Percentiles rank a stretch among this genome's conserved stretches.
Evolutionary conservation across 2,113 vertebrate genomes (phyloP).

Genomic region (Vombatus ursinus): DNA sequence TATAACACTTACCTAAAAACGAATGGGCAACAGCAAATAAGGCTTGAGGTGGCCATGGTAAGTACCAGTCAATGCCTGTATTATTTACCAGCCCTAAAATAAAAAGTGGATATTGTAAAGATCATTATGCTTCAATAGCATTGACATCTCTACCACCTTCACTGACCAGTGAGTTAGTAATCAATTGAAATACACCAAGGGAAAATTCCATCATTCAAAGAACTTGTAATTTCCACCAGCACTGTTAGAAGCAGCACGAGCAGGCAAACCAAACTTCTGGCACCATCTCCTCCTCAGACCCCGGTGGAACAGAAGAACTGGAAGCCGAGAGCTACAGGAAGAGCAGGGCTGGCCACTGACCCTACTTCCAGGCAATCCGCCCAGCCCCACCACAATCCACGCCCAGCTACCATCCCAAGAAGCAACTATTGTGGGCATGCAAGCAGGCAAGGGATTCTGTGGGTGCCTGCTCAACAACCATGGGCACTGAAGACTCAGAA

Average conservation of each 20-base stretch:
- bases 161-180: accelerated
- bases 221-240: not conserved
- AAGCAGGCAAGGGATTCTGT: too few relatives aligned
- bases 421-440: too few relatives aligned
- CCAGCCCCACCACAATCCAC: too few relatives aligned
- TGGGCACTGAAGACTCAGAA: not conserved
- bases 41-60: constrained; percentile 95
- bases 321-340: not conserved
- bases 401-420: not conserved
- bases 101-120: constrained; percentile 20
- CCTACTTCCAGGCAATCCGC: not conserved
- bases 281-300: not conserved
- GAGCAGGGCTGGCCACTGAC: not conserved
- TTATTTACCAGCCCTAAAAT: constrained; percentile 95
- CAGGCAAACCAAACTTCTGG: not conserved
- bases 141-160: accelerated
- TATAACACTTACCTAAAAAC: constrained; percentile 87
- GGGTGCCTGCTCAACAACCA: not conserved
- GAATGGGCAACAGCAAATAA: constrained; percentile 92
- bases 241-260: not conserved
- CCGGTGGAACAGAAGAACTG: not conserved
- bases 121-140: not conserved
- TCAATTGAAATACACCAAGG: not conserved
- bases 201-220: not conserved
- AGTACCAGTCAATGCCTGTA: constrained; percentile 97